Evolutionary conservation across 2,113 vertebrate species (phyloP), one percentile per base, ranked within the genome.

Genomic region (Hippocampus abdominalis): DNA sequence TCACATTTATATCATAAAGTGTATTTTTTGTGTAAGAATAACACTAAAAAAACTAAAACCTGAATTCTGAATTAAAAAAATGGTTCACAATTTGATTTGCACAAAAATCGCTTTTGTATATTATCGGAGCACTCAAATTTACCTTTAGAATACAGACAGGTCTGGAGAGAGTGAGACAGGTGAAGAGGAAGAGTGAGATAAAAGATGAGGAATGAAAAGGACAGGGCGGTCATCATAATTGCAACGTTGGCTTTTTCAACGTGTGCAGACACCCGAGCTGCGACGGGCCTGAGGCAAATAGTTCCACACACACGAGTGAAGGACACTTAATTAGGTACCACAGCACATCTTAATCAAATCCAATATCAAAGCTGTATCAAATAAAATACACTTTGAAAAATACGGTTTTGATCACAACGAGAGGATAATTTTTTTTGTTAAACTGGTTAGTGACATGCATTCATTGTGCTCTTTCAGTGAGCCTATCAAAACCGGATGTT

Each of bases 231-330:
- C 86, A 87, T 88, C 84, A 90, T 90, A 90, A 90, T 79, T 90
- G 88, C 87, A 89, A 87, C 82, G 88, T 90, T 89, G 87, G 88
- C 89, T 90, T 90, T 90, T 90, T 84, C 75, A 86, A 87, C 85
- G 86, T 84, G 90, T 85, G 88, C 89, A 90, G 88, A 88, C 82
- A 76, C 83, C 5, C 42, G 89, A 84, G 82, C 90, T 51, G 49
- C 84, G 72, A 69, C 79, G 85, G 90, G 87, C 86, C 84, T 75
- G 77, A 82, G 82, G 86, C 87, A 85, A 62, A 84, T 77, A 29
- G 81, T 86, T 88, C 66, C 80, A 83, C 81, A 79, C 66, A 71
- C 48, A 46, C 40, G 57, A 49, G 67, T 51, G 48, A 39, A 40
- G 27, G 65, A 62, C 67, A 76, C 62, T 32, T 65, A 13, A 46